Evolutionary conservation across 2,888 invertebrate genomes (phyloP), one percentile per base, ranked within the genome.

Genomic region (Acleris laterana): DNA sequence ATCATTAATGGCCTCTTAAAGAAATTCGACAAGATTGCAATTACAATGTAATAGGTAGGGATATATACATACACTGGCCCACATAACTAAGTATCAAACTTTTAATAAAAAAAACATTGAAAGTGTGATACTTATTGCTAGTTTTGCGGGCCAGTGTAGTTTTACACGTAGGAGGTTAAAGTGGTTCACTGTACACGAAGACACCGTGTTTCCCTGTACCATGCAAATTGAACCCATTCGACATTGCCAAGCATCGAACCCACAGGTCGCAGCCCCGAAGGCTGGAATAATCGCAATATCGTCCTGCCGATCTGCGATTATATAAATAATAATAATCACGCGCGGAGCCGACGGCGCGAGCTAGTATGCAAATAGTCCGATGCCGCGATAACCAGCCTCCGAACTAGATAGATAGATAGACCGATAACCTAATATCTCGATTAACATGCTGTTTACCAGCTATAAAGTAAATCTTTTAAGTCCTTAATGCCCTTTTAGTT

Each of bases 301-400:
- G 55, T 48, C 52, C 20, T 50, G 28, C 32, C 57, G 57, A 57
- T 57, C 57, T 65, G 53, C 56, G 65, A 65, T 60, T 61, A 64
- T 64, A 64, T 64, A 64, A 64, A 64, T 64, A 64, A 64, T 64
- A 64, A 64, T 64, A 64, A 65, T 56, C 65, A 61, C 65, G 65
- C 55, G 65, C 65, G 19, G 55, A 65, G 44, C 65, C 60, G 60
- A 44, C 50, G 60, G 64, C 50, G 46, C 44, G 60, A 50, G 65
- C 65, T 56, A 65, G 65, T 65, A 65, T 65, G 65, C 65, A 65
- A 65, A 65, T 65, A 55, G 52, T 44, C 52, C 50, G 64, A 65
- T 65, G 22, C 60, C 25, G 22, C 60, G 65, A 65, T 65, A 65
- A 32, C 46, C 56, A 48, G 65, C 60, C 55, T 58, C 58, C 44